These are phyloP conservation scores for Parasteatoda lunata DNA, from an alignment of 2,888 invertebrate genomes.

Conservation along the genomic window DNA sequence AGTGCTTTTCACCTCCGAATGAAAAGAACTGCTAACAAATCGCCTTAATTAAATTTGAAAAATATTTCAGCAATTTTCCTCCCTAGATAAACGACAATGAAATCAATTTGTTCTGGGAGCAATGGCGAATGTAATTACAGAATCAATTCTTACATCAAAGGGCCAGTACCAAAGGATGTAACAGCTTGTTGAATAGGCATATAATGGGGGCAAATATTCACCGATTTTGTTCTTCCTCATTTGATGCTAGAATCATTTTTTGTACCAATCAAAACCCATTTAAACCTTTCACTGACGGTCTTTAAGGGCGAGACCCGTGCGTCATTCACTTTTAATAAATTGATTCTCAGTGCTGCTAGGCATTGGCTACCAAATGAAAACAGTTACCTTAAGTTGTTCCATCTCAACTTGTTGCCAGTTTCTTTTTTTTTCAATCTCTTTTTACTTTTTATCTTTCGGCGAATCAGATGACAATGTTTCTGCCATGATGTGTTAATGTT, in stretches of 20 bases:
- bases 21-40: background rate
- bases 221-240: constrained; percentile 40
- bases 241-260: constrained; percentile 42
- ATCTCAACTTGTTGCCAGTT: background rate
- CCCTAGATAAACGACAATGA: background rate
- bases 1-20: background rate
- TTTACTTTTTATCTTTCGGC: background rate
- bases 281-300: background rate
- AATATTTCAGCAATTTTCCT: constrained; percentile 1
- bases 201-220: constrained; percentile 16
- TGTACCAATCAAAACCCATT: constrained; percentile 32
- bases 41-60: background rate
- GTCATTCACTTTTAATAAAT: constrained; percentile 30
- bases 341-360: constrained; percentile 46
- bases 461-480: constrained; percentile 12
- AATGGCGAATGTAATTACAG: background rate
- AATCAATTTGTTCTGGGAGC: constrained; percentile 1
- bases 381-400: background rate
- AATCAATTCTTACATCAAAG: constrained; percentile 2
- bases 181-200: constrained; percentile 1
- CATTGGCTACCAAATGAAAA: background rate
- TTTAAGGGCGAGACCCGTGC: background rate
- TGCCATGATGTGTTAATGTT: constrained; percentile 4
- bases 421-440: background rate
- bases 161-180: background rate